Evolutionary conservation across 2,797 vertebrate species (phyloP).

Genomic region (Tragelaphus eurycerus): DNA sequence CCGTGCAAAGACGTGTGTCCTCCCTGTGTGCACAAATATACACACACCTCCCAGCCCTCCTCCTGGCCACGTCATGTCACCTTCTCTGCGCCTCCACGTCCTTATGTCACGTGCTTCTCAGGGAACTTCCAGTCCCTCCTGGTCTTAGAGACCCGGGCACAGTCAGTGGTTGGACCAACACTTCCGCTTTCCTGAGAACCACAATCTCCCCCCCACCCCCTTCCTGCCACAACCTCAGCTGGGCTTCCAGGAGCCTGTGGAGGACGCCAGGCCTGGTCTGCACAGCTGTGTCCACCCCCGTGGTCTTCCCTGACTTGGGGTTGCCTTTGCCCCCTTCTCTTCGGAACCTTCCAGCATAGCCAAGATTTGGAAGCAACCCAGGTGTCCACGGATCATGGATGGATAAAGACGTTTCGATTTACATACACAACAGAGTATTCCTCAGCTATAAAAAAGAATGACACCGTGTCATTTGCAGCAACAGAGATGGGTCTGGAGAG

Average conservation of each 20-base stretch:
- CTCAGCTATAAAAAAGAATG: neutral
- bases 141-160: slow-evolving; percentile 47
- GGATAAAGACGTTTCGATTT: neutral
- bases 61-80: neutral
- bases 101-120: neutral
- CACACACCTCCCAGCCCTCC: neutral
- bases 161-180: slow-evolving; percentile 42
- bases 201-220: neutral
- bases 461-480: neutral
- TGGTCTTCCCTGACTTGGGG: too few relatives aligned
- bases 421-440: neutral
- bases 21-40: neutral
- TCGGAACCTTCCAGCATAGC: neutral
- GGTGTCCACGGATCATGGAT: neutral
- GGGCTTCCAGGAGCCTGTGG: rapidly evolving
- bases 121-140: neutral
- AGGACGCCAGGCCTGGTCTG: rapidly evolving
- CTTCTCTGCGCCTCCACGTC: neutral
- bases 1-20: rapidly evolving
- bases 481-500: neutral
- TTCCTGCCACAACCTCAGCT: rapidly evolving
- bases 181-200: slow-evolving; percentile 55
- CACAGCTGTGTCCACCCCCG: neutral
- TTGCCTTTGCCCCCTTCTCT: neutral
- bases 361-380: neutral